These are phyloP conservation scores for Drosophila borealis DNA, from an alignment of 2,888 invertebrate genomes.

Conservation along the genomic window DNA sequence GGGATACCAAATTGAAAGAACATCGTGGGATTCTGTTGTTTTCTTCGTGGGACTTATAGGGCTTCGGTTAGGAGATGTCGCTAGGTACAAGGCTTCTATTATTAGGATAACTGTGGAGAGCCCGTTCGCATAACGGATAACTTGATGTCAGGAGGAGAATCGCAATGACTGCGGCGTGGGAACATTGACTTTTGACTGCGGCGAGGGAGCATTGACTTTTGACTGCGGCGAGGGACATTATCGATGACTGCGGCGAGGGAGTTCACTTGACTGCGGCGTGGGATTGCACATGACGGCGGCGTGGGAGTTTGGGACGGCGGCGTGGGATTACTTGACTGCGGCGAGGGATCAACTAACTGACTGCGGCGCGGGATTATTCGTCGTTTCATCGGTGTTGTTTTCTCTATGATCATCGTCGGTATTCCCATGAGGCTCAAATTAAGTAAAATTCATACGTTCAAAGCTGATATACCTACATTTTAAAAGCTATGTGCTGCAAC, in stretches of 20 bases:
- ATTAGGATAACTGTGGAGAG: not conserved
- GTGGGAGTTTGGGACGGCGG: constrained; percentile 36
- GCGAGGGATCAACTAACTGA: constrained; percentile 33
- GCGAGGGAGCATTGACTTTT: constrained; percentile 27
- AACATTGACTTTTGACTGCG: constrained; percentile 3
- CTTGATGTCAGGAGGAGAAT: no score
- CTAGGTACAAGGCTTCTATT: constrained; percentile 47
- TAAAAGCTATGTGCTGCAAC: constrained; percentile 26
- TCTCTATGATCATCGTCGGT: constrained; percentile 61
- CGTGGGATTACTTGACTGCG: constrained; percentile 41
- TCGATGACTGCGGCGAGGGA: constrained; percentile 62
- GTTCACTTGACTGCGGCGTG: constrained; percentile 42
- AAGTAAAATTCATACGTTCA: constrained; percentile 51
- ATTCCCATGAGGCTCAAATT: constrained; percentile 39
- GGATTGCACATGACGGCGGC: constrained; percentile 38
- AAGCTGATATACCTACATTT: constrained; percentile 70
- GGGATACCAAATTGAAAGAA: constrained; percentile 51
- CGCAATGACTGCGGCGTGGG: constrained; percentile 4
- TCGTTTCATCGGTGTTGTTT: constrained; percentile 19
- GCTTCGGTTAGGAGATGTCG: constrained; percentile 73
- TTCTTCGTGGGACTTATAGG: constrained; percentile 69
- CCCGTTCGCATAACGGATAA: not conserved
- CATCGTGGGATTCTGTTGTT: constrained; percentile 44
- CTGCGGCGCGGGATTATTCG: constrained; percentile 65
- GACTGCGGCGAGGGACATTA: constrained; percentile 67